Percentiles rank a stretch among this genome's conserved stretches.
These are phyloP conservation scores for Aspidiotus destructor DNA, from an alignment of 2,888 invertebrate species.

Conservation along the genomic window DNA sequence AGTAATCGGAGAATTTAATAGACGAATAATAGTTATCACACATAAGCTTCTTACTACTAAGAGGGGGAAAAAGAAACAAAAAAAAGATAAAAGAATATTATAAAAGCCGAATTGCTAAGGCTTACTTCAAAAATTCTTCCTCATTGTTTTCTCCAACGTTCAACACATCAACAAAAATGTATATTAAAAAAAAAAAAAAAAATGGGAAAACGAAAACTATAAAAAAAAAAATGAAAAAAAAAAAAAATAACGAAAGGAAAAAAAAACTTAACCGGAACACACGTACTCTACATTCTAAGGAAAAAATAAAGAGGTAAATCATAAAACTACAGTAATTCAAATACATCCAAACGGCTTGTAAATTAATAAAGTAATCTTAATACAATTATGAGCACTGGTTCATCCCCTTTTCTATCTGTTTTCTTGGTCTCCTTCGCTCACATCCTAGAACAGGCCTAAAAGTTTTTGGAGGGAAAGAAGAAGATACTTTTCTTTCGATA, in stretches of 20 bases:
- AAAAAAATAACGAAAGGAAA: conserved; percentile 1
- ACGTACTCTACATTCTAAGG: conserved; percentile 7
- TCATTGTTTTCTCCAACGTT: background rate
- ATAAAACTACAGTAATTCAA: too few relatives aligned
- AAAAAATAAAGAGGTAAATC: conserved; percentile 4
- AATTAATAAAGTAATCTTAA: too few relatives aligned
- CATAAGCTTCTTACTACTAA: conserved; percentile 29
- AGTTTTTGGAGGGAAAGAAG: too few relatives aligned
- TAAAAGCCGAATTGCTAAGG: conserved; percentile 24
- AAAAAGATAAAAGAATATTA: conserved; percentile 14
- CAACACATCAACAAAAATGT: background rate
- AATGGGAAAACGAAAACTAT: conserved; percentile 1
- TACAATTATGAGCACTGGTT: too few relatives aligned
- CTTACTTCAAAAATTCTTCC: conserved; percentile 13
- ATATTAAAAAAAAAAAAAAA: conserved; percentile 4
- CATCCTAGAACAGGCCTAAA: too few relatives aligned
- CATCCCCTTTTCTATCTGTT: too few relatives aligned
- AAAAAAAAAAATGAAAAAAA: conserved; percentile 11
- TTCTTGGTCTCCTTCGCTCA: too few relatives aligned
- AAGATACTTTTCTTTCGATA: too few relatives aligned
- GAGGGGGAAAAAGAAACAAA: conserved; percentile 11
- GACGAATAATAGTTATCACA: conserved; percentile 29
- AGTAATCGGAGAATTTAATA: conserved; percentile 25
- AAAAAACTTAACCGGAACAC: conserved; percentile 28
- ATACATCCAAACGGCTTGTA: too few relatives aligned